A percentile compares a stretch with the other conserved stretches of the same genome.
These are phyloP conservation scores for Odontamblyopus lacepedii DNA, from an alignment of 2,797 vertebrate species.

Conservation along the genomic window DNA sequence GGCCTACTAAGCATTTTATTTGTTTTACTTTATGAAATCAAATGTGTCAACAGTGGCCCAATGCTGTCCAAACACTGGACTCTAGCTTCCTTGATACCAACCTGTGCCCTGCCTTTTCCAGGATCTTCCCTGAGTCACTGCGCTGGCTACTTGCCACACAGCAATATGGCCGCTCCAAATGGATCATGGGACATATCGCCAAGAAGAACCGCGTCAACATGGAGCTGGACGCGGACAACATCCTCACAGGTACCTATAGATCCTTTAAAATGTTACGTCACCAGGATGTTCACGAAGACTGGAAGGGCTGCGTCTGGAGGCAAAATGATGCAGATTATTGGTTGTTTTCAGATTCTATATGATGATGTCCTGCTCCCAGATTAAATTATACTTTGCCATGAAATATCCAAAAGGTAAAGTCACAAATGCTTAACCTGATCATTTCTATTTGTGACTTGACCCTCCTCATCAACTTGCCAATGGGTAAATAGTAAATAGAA, in stretches of 20 bases:
- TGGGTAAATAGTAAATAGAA: too few species aligned
- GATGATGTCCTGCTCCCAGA: too few species aligned
- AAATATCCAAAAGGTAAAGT: too few species aligned
- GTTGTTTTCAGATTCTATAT: too few species aligned
- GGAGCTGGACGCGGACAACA: constrained; percentile 83
- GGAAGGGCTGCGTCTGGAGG: too few species aligned
- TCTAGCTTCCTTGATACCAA: not conserved
- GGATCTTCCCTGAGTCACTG: constrained; percentile 97
- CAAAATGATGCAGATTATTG: too few species aligned
- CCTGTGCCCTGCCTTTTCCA: constrained; percentile 57
- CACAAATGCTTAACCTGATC: too few species aligned
- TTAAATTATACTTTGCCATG: too few species aligned
- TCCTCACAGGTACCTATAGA: constrained; percentile 82
- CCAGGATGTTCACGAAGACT: too few species aligned
- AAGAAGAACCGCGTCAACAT: constrained; percentile 84
- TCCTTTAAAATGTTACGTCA: too few species aligned
- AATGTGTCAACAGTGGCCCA: not conserved
- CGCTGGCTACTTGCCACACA: constrained; percentile 96
- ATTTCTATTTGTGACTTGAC: too few species aligned
- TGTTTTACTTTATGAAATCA: constrained; percentile 5
- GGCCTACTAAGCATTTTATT: constrained; percentile 7
- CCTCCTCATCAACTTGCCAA: too few species aligned
- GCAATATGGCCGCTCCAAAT: constrained; percentile 89
- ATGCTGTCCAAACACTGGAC: not conserved
- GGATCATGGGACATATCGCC: constrained; percentile 86